Evolutionary conservation across 2,888 invertebrate species (phyloP), one percentile per base, ranked within the genome.

Genomic region (Phaedon cochleariae): DNA sequence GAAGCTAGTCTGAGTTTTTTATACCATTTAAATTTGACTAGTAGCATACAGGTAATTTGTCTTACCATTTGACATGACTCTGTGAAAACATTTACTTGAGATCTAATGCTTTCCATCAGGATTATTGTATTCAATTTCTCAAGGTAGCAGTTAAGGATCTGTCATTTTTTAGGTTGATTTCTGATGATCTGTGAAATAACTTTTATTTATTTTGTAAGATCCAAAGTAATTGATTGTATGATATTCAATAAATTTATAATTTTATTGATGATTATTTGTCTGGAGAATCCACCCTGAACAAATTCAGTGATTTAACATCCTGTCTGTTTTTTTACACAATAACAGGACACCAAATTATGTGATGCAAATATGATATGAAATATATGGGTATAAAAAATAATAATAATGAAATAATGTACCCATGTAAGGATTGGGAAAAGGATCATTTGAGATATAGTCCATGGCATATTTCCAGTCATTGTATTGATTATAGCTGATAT

Each of bases 231-330:
- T 68, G 60, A 67, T 64, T 55, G 9, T 26, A 59, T 45, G 49
- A 69, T 60, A 70, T 68, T 64, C 62, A 70, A 70, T 70, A 70
- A 70, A 70, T 62, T 59, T 68, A 60, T 63, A 62, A 68, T 65
- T 68, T 65, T 65, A 64, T 26, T 26, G 45, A n/a, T 48, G 12
- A 15, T 41, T 26, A 45, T 57, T 26, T 45, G n/a, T n/a, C n/a
- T n/a, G n/a, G n/a, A n/a, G n/a, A n/a, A n/a, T n/a, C n/a, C n/a
- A n/a, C n/a, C n/a, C n/a, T n/a, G n/a, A n/a, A n/a, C n/a, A n/a
- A n/a, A n/a, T n/a, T n/a, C n/a, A n/a, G n/a, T n/a, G n/a, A n/a
- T n/a, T n/a, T n/a, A n/a, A n/a, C n/a, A n/a, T n/a, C n/a, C n/a
- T n/a, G n/a, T n/a, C n/a, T n/a, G n/a, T n/a, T n/a, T n/a, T n/a